These are phyloP conservation scores for Candoia aspera DNA, from an alignment of 2,113 vertebrate genomes.

Conservation along the genomic window DNA sequence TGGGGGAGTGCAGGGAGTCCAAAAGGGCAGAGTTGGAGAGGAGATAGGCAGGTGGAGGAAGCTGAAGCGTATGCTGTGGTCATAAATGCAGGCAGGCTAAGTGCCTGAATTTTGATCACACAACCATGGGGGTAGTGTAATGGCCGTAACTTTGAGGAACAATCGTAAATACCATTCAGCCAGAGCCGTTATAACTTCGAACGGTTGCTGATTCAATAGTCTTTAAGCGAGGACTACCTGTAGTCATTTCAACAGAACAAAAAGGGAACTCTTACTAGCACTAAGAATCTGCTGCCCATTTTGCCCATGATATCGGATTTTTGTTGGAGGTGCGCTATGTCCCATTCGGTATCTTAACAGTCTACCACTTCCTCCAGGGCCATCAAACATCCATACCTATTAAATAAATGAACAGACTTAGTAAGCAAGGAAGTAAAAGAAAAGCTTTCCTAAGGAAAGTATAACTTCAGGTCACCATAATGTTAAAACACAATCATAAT, in stretches of 20 bases:
- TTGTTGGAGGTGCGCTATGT: conserved; percentile 89
- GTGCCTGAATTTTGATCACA: background rate
- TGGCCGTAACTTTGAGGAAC: background rate
- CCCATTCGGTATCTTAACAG: conserved; percentile 86
- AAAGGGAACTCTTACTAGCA: conserved; percentile 77
- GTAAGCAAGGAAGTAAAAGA: background rate
- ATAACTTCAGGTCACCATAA: background rate
- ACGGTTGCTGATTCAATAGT: background rate
- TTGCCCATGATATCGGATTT: conserved; percentile 87
- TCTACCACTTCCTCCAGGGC: conserved; percentile 84
- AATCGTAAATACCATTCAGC: background rate
- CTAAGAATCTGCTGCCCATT: conserved; percentile 92
- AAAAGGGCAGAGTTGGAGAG: background rate
- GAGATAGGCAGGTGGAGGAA: background rate
- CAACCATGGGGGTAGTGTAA: background rate
- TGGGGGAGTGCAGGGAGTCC: background rate
- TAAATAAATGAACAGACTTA: conserved; percentile 20
- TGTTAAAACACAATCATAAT: background rate
- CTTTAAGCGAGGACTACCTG: background rate
- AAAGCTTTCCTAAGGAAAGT: background rate
- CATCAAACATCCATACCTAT: conserved; percentile 97
- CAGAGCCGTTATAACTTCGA: background rate
- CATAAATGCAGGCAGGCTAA: background rate
- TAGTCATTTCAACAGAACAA: background rate
- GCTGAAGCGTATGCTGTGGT: background rate